Evolutionary conservation across 2,888 invertebrate genomes (phyloP).

Genomic region (Drosophila demipolita): DNA sequence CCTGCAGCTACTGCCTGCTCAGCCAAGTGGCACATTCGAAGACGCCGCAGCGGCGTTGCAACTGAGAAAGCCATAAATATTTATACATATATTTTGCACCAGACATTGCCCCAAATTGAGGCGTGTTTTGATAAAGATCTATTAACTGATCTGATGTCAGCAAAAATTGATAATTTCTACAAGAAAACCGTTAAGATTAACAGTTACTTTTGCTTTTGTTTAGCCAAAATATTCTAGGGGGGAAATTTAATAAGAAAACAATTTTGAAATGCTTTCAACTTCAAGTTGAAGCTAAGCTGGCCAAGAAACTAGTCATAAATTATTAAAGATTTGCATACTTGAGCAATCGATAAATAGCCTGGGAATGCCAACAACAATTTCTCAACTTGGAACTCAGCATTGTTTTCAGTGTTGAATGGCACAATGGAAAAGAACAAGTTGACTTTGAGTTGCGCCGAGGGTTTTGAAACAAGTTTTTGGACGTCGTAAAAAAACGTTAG

Average conservation of each 20-base stretch:
- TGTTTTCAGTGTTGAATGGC: conserved; percentile 1
- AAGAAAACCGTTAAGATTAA: conserved; percentile 35
- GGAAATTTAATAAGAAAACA: not conserved
- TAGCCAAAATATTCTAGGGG: not conserved
- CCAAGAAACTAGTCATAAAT: conserved; percentile 62
- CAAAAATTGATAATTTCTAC: not conserved
- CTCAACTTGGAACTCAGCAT: not conserved
- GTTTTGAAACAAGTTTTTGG: conserved; percentile 48
- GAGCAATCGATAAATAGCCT: conserved; percentile 52
- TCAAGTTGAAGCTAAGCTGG: conserved; percentile 22
- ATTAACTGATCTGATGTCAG: not conserved
- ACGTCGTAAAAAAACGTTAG: conserved; percentile 31
- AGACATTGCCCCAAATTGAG: not conserved
- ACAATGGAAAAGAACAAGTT: conserved; percentile 36
- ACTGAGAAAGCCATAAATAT: not conserved
- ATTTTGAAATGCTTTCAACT: conserved; percentile 12
- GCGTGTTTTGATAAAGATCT: not conserved
- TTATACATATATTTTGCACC: not conserved
- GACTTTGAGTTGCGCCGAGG: conserved; percentile 10
- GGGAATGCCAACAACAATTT: conserved; percentile 35
- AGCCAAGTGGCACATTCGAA: conserved; percentile 44
- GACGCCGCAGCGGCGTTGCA: not conserved
- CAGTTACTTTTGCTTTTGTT: conserved; percentile 63
- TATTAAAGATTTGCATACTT: conserved; percentile 68
- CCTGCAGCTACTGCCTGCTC: not conserved